A percentile compares a stretch with the other conserved stretches of the same genome.
phyloP scores from a whole-genome alignment of 2,888 invertebrate genomes.

The Adineta ricciae region DNA sequence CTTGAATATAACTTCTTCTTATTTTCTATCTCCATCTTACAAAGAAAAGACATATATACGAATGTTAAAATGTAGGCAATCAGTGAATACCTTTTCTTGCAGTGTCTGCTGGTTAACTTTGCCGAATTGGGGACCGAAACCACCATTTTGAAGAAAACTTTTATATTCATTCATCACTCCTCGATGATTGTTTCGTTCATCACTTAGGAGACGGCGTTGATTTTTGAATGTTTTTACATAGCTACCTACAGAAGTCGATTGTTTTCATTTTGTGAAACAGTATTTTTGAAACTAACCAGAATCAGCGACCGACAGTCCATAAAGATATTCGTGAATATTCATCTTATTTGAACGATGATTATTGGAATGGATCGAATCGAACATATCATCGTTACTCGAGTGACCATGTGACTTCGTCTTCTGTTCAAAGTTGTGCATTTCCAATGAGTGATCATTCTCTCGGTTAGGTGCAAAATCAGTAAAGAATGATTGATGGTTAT shows the following conservation, averaged over 20 bases:
- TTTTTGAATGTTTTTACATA: constrained; percentile 9
- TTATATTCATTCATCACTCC: neutral
- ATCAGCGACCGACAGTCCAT: neutral
- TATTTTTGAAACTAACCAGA: neutral
- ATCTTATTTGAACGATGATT: neutral
- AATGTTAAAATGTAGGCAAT: neutral
- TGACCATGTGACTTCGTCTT: neutral
- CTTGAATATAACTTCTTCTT: neutral
- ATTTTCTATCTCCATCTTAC: neutral
- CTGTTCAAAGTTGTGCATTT: neutral
- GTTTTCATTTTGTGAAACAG: neutral
- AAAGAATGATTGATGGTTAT: neutral
- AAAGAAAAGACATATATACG: neutral
- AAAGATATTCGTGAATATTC: constrained; percentile 4
- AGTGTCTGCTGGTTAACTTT: neutral
- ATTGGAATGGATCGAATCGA: neutral
- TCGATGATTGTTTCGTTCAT: neutral
- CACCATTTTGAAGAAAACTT: neutral
- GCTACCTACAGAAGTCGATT: neutral
- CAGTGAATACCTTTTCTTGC: neutral
- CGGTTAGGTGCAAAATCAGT: neutral
- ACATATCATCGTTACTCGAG: neutral
- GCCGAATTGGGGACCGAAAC: constrained; percentile 1
- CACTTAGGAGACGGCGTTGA: neutral
- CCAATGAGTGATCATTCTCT: neutral